phyloP scores from a whole-genome alignment of 2,888 invertebrate species.

The Rhingia campestris region DNA sequence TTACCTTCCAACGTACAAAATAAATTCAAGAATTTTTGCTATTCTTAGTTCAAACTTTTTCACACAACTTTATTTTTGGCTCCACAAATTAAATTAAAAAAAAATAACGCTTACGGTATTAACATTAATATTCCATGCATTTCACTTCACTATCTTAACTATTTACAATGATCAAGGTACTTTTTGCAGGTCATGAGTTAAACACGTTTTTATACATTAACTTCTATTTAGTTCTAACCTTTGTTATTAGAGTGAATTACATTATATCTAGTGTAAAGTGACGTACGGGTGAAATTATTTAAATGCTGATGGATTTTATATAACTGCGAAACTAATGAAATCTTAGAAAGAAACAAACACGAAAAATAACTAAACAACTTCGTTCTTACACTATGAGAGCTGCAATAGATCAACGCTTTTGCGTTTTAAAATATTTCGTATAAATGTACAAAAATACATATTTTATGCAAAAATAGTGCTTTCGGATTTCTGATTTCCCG shows the following conservation, averaged over 20 bases:
- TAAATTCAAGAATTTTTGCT: neutral
- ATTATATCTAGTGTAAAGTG: conserved; percentile 32
- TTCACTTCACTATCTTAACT: conserved; percentile 50
- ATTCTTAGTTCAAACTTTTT: conserved; percentile 35
- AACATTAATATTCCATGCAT: conserved; percentile 44
- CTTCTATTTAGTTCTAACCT: conserved; percentile 12
- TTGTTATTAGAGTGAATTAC: conserved; percentile 19
- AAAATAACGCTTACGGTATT: conserved; percentile 35
- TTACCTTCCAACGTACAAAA: neutral
- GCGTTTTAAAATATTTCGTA: conserved; percentile 41
- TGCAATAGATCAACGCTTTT: conserved; percentile 26
- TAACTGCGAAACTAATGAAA: conserved; percentile 12
- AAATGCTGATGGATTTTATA: conserved; percentile 17
- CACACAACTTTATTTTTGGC: conserved; percentile 45
- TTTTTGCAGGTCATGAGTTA: conserved; percentile 68
- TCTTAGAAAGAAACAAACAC: conserved; percentile 2
- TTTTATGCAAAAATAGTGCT: conserved; percentile 39
- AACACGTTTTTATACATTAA: conserved; percentile 43
- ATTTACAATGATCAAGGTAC: conserved; percentile 68
- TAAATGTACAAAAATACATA: conserved; percentile 70
- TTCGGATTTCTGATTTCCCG: conserved; percentile 41
- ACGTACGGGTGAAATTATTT: conserved; percentile 23
- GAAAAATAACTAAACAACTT: conserved; percentile 27
- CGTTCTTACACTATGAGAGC: conserved; percentile 57
- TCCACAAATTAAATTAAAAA: conserved; percentile 29